A percentile compares a stretch with the other conserved stretches of the same genome.
Evolutionary conservation across 1,140 invertebrate genomes (phyloP).

Genomic region (Anastrepha obliqua): DNA sequence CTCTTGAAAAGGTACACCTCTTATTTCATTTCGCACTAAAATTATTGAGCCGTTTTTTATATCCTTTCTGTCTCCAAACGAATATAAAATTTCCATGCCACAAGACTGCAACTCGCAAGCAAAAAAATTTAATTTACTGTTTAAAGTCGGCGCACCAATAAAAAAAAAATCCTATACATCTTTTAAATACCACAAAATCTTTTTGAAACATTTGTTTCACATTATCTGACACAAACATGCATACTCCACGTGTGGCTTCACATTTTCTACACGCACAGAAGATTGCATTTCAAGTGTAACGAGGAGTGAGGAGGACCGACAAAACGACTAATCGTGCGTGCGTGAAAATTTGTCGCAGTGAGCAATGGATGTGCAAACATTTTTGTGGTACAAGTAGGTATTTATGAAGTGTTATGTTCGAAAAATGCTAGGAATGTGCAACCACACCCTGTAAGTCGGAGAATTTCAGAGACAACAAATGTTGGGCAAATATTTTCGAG

Average conservation of each 20-base stretch:
- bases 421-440: constrained; percentile 16
- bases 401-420: neutral
- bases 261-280: neutral
- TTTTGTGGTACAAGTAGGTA: neutral
- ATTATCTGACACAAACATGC: neutral
- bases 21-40: neutral
- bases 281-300: constrained; percentile 38
- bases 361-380: neutral
- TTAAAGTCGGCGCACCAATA: too few species aligned
- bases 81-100: neutral
- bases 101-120: too few species aligned
- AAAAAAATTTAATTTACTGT: too few species aligned
- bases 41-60: neutral
- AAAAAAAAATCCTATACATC: neutral
- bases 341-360: neutral
- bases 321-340: neutral
- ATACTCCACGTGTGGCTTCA: neutral
- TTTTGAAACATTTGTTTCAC: constrained; percentile 4
- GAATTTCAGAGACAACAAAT: neutral
- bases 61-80: neutral
- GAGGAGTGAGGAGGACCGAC: neutral
- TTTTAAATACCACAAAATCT: constrained; percentile 4
- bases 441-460: constrained; percentile 20
- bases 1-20: neutral
- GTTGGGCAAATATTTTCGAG: constrained; percentile 32